Evolutionary conservation across 2,113 vertebrate species (phyloP), one percentile per base, ranked within the genome.

Genomic region (Laterallus jamaicensis): DNA sequence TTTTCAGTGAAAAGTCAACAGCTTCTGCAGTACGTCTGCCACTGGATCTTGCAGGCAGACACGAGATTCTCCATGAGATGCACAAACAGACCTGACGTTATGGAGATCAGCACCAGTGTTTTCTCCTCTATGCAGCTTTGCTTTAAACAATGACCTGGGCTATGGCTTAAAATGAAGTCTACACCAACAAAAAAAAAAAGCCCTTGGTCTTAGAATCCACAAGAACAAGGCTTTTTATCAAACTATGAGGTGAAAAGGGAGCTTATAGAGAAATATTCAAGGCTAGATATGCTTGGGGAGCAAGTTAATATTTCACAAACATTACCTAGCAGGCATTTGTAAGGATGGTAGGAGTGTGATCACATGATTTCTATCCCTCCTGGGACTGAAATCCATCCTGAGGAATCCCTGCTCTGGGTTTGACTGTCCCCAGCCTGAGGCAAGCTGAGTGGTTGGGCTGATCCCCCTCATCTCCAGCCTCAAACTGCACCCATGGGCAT

Each of bases 1-100:
- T 90, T 95, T 86, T 92, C 76, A 86, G 44, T 75, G 62, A 82
- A 69, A 91, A 94, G 80, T 21, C 58, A 94, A 86, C 49, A 91
- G 37, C 82, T 95, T 83, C 75, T 59, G 14, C 17, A 54, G 73
- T 58, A 35, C 0, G 1, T 86, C 81, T 95, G 37, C 67, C 66
- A 76, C 69, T 75, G 69, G 73, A 89, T 93, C 40, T 35, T 82
- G 28, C 73, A 81, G 80, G 49, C 73, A 94, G 86, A 54, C 59
- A 31, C 1, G 8, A 75, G 62, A 37, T 58, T 92, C 75, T 71
- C 71, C 63, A 63, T 1, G 42, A 75, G 69, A 78, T 58, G 28
- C 66, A 75, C 88, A 84, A 68, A 68, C 35, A 87, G 54, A 76
- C 15, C 28, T 80, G 77, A 59, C n/a, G 13, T 71, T 64, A 49